Base-by-base conservation (phyloP, 2,113 vertebrate species). In the Gavialis gangeticus region DNA sequence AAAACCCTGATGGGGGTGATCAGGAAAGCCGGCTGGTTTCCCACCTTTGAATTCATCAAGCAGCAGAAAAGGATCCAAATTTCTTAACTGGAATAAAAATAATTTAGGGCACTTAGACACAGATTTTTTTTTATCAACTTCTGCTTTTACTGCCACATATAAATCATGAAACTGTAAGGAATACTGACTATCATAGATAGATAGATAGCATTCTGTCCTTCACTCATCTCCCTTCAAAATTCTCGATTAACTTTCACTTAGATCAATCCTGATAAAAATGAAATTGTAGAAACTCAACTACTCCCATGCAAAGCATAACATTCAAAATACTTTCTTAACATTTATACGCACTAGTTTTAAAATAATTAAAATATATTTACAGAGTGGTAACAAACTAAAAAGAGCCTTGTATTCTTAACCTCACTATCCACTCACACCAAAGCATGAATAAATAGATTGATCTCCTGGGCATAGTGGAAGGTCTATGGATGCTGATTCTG, bases 1-100 rank as follows among this genome's bases (percentile, higher is more conserved):
- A 98, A 99, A 99, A 60, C 98, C 98, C 95, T 98, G 97, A 84
- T 99, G 98, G 90, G 98, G 99, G 81, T 99, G 99, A 89, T 99
- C 99, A 87, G 98, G 98, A 95, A 99, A 99, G 37, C 98, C 98
- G 14, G 98, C 98, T 2, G 98, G 98, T 84, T 97, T 98, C 86
- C 96, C 96, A 13, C 98, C 98, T 96, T 97, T 98, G 94, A 99
- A 99, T 95, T 99, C 99, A 95, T 99, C 98, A 90, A 99, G 85
- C 97, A 99, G 96, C 93, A 99, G 97, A 94, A 99, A 99, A 22
- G 98, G 99, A 96, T 99, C 99, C 96, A 99, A 87, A 95, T 98
- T 98, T 89, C 91, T 98, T 77, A 99, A 96, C 98, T 99, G 88
- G 85, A 98, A 95, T 71, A 87, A 92, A 94, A 18, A 16, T 27